Evolutionary conservation across 2,888 invertebrate species (phyloP).

Genomic region (Eupeodes luniger): DNA sequence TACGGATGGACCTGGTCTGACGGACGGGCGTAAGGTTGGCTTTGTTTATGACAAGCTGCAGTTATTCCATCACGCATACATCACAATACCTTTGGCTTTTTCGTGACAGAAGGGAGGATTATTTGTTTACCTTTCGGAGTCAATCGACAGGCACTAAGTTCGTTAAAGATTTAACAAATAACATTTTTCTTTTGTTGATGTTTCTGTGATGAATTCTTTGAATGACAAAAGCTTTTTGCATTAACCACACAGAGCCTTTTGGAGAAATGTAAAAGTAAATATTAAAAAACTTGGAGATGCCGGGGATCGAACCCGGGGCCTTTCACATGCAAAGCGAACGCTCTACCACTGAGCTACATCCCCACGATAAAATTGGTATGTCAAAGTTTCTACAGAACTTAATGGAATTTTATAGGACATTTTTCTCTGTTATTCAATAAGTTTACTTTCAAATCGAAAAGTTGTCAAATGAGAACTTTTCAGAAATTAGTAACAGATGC

Average conservation of each 20-base stretch:
- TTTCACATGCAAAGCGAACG: conserved; percentile 82
- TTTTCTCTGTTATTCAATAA: too few relatives aligned
- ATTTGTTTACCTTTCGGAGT: conserved; percentile 12
- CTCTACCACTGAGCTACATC: conserved; percentile 82
- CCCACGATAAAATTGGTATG: conserved; percentile 68
- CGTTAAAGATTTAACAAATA: conserved; percentile 22
- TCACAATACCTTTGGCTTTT: neutral
- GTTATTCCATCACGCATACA: neutral
- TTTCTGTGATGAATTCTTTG: neutral
- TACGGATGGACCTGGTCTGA: neutral
- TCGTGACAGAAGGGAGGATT: neutral
- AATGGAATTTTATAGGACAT: too few relatives aligned
- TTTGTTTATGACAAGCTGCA: conserved; percentile 7
- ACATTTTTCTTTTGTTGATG: neutral
- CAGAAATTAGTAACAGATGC: too few relatives aligned
- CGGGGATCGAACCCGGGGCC: conserved; percentile 82
- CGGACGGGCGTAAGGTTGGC: neutral
- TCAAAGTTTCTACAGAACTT: neutral
- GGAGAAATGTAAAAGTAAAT: neutral
- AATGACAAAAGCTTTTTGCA: neutral
- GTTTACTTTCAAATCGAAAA: too few relatives aligned
- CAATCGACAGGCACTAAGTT: neutral
- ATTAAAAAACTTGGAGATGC: conserved; percentile 78
- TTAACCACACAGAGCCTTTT: neutral
- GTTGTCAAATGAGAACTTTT: too few relatives aligned